Base-by-base conservation (phyloP, 2,797 vertebrate species). In the Tokudaia muenninki region DNA sequence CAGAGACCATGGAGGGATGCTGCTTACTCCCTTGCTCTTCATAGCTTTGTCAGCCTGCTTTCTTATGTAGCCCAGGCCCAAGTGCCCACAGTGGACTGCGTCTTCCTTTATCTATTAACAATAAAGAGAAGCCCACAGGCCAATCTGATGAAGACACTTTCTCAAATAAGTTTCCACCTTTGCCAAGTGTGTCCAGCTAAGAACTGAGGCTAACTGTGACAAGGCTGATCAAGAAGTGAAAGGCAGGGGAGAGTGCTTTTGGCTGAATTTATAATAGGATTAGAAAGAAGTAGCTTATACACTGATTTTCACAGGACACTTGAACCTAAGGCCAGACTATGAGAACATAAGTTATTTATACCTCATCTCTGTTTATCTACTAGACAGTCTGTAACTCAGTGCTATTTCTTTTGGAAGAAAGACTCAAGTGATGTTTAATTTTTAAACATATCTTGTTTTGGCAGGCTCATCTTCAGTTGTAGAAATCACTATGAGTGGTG, bases 351-450 rank as follows among this genome's bases (percentile, higher is more conserved):
- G 81, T 96, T 96, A 96, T 87, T 94, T 94, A 92, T 87, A 80
- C 14, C 57, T 88, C 63, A 90, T n/a, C 50, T 92, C 34, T 22
- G 26, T 89, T 91, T 92, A 80, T 87, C 52, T 95, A 8, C 44
- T n/a, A 92, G 77, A 47, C 34, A 96, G 55, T 87, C 50, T 57
- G 44, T 94, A 88, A 92, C 78, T 94, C 44, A 90, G 37, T 77
- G 55, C 24, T 93, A 37, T 95, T 96, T 95, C 65, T 96, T 94
- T 94, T 92, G 81, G 59, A 94, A 91, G 81, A 93, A 93, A 94
- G 37, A 92, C 19, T 95, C 67, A 86, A 92, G 44, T 87, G 37
- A 91, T 90, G 21, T 88, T 94, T 94, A 97, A 94, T 95, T 96
- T 97, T 97, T 96, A 96, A 96, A 91, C 37, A 34, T 75, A 26